Conservation (phyloP, 2,797 vertebrate species). For the Hoplostethus atlanticus region DNA sequence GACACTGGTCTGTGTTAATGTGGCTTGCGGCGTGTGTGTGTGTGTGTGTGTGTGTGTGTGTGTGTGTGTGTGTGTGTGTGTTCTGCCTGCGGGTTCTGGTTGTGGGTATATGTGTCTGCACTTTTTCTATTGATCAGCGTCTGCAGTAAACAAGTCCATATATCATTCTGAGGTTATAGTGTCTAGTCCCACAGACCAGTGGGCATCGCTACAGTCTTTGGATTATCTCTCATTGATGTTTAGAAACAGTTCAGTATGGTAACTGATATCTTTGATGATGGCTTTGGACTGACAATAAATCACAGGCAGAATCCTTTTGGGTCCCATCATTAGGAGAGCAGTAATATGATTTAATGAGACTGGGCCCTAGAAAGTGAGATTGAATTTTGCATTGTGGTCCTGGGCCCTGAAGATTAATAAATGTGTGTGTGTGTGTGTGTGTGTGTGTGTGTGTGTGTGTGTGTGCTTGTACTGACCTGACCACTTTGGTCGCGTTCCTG, state of each 20-base stretch:
- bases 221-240: too few relatives aligned
- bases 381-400: too few relatives aligned
- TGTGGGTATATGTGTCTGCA: background rate
- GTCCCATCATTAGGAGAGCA: too few relatives aligned
- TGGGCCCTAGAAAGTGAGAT: too few relatives aligned
- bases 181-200: background rate
- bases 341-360: too few relatives aligned
- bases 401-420: too few relatives aligned
- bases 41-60: constrained; percentile 20
- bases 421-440: background rate
- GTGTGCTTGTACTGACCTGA: constrained; percentile 86
- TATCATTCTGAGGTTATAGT: constrained; percentile 5
- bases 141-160: constrained; percentile 40
- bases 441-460: background rate
- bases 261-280: too few relatives aligned
- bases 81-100: background rate
- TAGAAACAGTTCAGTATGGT: too few relatives aligned
- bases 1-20: constrained; percentile 34
- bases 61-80: constrained; percentile 15
- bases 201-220: background rate
- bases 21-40: constrained; percentile 58
- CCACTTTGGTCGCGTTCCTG: constrained; percentile 91
- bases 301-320: too few relatives aligned
- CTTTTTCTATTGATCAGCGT: constrained; percentile 38
- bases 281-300: too few relatives aligned